Evolutionary conservation across 2,113 vertebrate genomes (phyloP), one percentile per base, ranked within the genome.

Genomic region (Alligator mississippiensis): DNA sequence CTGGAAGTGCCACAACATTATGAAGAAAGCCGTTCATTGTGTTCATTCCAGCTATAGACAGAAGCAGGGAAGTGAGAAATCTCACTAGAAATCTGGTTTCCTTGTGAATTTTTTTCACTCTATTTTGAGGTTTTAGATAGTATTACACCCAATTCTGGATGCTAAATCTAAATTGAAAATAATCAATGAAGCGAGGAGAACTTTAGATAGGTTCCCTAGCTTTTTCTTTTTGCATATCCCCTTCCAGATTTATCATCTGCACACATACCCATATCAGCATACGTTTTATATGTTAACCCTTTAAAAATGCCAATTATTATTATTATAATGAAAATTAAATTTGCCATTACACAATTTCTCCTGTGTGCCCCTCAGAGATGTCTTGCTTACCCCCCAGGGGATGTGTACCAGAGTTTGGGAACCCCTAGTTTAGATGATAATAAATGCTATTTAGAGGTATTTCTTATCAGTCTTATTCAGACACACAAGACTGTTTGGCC

Each of bases 41-140:
- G 18, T 90, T 92, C 94, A 90, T 92, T 96, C 93, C 94, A 88
- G 27, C 58, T 11, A 25, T 3, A 68, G 82, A 72, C 70, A 93
- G 82, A 87, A 93, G 74, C 15, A 85, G 61, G 94, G 93, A 58
- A 84, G 64, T 95, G 90, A 94, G 93, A 95, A 93, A 90, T 87
- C 84, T 91, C 80, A 81, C 70, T 0, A 82, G 5, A 28, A 82
- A 22, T 94, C 64, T 47, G 47, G 47, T 74, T 89, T 95, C 80
- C 93, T 66, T 18, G 7, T 92, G 87, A 62, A 28, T 95, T 96
- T 93, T 30, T 77, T 94, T 90, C 47, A 7, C 12, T 34, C 55
- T 25, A 79, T 47, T 93, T 80, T 90, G 64, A 92, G 93, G 38
- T 85, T 93, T 93, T 61, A 89, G 89, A 77, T 84, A 79, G 14